Base-by-base conservation (phyloP, 2,888 invertebrate species). In the Lepidocyrtinus sp. region DNA sequence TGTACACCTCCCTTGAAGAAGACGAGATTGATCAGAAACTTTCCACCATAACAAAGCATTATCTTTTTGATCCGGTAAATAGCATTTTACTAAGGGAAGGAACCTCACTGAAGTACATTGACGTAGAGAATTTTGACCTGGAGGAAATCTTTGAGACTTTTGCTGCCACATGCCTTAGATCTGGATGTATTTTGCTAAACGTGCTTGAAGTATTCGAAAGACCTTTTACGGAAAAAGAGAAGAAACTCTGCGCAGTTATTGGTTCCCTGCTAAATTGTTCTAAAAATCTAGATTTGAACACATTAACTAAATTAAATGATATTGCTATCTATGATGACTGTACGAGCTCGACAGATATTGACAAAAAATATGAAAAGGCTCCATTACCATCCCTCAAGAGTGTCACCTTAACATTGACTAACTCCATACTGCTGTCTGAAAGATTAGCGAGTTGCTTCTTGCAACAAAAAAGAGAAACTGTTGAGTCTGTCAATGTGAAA, bases 1-100 rank as follows among this genome's bases (percentile, higher is more conserved):
- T 77, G 25, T 77, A 67, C 36, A 71, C 77, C 2, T 26, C 55
- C 7, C 12, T 67, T 17, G 67, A 77, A 5, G 71, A 64, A 17
- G 71, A 77, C 19, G 77, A 71, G 12, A 36, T 76, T n/a, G 77
- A 77, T 5, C 36, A 67, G 19, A 77, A 77, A 15, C 67, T 72
- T 2, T 25, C 9, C 17, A 45, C 70, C 5, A 19, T 76, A 26
- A 64, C 55, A 1, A 25, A 70, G 1, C 17, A 63, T 1, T 22
- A 63, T 5, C 59, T 76, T 2, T 70, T 76, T 19, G 15, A 36
- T 5, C 70, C 70, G 0, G 1, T 76, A 1, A 64, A 65, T 17
- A 22, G 26, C 5, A 68, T n/a, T 7, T 69, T 76, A 1, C 2
- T 12, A 24, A 9, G 22, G 26, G 26, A 36, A 27, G 17, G 19